These are phyloP conservation scores for Trissolcus japonicus DNA, from an alignment of 2,888 invertebrate genomes.

Conservation along the genomic window DNA sequence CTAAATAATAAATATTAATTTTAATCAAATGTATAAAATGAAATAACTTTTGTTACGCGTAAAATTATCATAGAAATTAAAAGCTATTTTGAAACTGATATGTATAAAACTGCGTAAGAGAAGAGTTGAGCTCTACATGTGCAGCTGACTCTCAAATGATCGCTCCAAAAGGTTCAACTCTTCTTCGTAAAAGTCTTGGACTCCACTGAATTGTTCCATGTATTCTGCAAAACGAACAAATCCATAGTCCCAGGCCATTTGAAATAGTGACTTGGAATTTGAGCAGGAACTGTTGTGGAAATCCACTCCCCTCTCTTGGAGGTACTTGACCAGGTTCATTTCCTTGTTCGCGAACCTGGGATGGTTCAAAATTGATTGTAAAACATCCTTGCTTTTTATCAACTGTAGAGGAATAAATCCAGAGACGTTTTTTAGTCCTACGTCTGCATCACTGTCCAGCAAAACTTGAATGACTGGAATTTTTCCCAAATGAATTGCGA, in stretches of 20 bases:
- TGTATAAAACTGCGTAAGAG: too few species aligned
- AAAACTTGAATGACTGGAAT: conserved; percentile 14
- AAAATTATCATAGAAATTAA: too few species aligned
- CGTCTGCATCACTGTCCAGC: conserved; percentile 21
- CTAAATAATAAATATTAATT: too few species aligned
- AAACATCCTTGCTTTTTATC: conserved; percentile 14
- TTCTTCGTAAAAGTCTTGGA: conserved; percentile 10
- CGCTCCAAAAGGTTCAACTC: conserved; percentile 18
- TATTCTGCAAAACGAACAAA: conserved; percentile 1
- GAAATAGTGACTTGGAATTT: conserved; percentile 20
- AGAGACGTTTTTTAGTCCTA: conserved; percentile 6
- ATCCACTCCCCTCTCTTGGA: conserved; percentile 2
- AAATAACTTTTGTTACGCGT: too few species aligned
- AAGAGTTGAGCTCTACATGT: conserved; percentile 5
- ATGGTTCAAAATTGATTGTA: conserved; percentile 20
- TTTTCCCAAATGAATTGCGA: conserved; percentile 13
- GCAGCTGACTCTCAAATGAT: conserved; percentile 16
- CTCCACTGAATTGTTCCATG: conserved; percentile 16
- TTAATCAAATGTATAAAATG: too few species aligned
- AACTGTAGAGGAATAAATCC: conserved; percentile 23
- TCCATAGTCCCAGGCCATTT: conserved; percentile 30
- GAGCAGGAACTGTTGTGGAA: conserved; percentile 9
- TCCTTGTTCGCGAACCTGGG: conserved; percentile 25
- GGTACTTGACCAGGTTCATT: conserved; percentile 7
- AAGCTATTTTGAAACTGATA: too few species aligned